Evolutionary conservation across 2,113 vertebrate species (phyloP).

Genomic region (Lampris megalopsis): DNA sequence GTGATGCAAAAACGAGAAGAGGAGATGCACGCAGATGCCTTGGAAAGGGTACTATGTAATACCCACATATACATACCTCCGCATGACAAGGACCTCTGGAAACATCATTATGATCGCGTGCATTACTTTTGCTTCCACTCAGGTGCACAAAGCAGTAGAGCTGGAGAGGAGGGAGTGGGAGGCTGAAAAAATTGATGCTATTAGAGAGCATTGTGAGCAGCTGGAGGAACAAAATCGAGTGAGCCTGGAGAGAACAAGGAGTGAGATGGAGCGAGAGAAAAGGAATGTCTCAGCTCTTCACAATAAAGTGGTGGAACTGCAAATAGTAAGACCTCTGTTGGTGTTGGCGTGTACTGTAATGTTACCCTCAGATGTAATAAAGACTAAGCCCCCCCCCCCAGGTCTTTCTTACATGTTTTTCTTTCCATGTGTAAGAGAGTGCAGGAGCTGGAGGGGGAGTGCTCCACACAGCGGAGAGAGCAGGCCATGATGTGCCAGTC

Average conservation of each 20-base stretch:
- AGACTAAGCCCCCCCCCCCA: not conserved
- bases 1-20: conserved; percentile 58
- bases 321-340: conserved; percentile 71
- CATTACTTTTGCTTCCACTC: not conserved
- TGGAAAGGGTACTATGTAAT: conserved; percentile 56
- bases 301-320: conserved; percentile 74
- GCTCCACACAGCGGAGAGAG: not conserved
- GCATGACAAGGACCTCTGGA: not conserved
- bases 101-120: not conserved
- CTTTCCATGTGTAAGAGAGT: conserved; percentile 68
- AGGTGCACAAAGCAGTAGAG: conserved; percentile 65
- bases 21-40: conserved; percentile 62
- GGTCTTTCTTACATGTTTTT: not conserved
- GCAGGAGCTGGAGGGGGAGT: not conserved
- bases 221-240: conserved; percentile 72
- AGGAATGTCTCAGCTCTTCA: conserved; percentile 56
- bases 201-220: conserved; percentile 53
- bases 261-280: conserved; percentile 66
- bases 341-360: not conserved
- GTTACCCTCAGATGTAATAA: not conserved
- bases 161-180: conserved; percentile 63
- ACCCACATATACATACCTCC: not conserved
- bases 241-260: conserved; percentile 23
- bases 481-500: conserved; percentile 54
- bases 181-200: conserved; percentile 61